Base-by-base conservation (phyloP, 2,113 vertebrate genomes). In the Cyphomyrus discorhynchus region DNA sequence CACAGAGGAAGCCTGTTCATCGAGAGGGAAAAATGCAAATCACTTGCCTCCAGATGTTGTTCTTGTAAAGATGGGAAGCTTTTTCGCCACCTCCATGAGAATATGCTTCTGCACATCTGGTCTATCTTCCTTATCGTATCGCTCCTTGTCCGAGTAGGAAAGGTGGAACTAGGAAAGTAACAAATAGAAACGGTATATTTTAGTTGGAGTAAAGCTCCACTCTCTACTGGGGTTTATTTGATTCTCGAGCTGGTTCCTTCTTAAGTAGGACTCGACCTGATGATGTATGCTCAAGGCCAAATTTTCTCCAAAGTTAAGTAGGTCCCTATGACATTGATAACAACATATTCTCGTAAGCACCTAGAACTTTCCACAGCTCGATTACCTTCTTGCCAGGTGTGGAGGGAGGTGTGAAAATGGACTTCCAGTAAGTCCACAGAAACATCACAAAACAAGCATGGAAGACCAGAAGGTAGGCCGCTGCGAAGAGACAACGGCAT, bases 341-440 rank as follows among this genome's bases (percentile, higher is more conserved):
- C 24, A 46, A 24, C 17, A 46, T 47, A 46, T 45, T 24, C 17
- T 83, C 35, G 5, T n/a, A 77, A 77, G 35, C 11, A 77, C 5
- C 1, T 11, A 83, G 46, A 47, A 47, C 21, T 24, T 47, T 24
- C 35, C 39, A 24, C 45, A 88, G 24, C 31, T 85, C 10, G 13
- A 24, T 95, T 97, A 99, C 98, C 98, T 99, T 98, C 94, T 98
- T 98, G 93, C 95, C 97, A 82, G 98, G 98, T 47, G 96, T 94
- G n/a, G 96, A 93, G 13, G 97, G 96, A 82, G 97, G 96, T 89
- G 98, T 99, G 84, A 99, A 99, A 93, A 99, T 97, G 91, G 98
- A 97, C 93, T 98, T 99, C 98, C 98, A 99, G 17, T 99, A 99
- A 0, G 98, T 98, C 98, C 98, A 99, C 88, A 96, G 95, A 92